These are phyloP conservation scores for Drosophila leontia DNA, from an alignment of 1,140 invertebrate genomes.

Conservation along the genomic window DNA sequence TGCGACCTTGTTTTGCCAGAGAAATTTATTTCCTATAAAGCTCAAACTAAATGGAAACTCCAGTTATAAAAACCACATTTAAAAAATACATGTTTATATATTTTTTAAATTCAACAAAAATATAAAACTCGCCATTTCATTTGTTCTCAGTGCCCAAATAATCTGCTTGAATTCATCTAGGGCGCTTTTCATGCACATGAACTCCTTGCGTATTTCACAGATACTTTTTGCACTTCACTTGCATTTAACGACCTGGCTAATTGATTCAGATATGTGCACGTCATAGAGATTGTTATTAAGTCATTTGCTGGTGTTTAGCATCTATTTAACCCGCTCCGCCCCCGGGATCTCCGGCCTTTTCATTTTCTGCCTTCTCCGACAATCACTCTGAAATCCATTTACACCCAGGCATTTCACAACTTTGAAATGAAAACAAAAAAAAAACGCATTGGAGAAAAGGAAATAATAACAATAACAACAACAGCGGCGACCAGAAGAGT, in stretches of 20 bases:
- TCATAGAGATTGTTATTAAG: conserved; percentile 51
- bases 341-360: conserved; percentile 1
- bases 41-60: not conserved
- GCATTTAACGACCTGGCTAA: conserved; percentile 34
- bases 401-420: conserved; percentile 52
- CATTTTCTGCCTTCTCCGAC: not conserved
- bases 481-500: conserved; percentile 26
- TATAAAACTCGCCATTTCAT: not conserved
- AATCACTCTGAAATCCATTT: conserved; percentile 31
- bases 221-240: conserved; percentile 23
- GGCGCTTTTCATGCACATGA: conserved; percentile 24
- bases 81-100: not conserved
- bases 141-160: conserved; percentile 1
- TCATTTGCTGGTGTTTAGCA: conserved; percentile 60
- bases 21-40: no score
- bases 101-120: not conserved
- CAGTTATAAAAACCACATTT: not conserved
- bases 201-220: conserved; percentile 11
- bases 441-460: conserved; percentile 25
- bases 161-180: conserved; percentile 13
- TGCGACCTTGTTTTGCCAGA: not conserved
- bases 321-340: conserved; percentile 43
- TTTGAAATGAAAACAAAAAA: conserved; percentile 42
- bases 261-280: conserved; percentile 37
- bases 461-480: conserved; percentile 28